Evolutionary conservation across 2,113 vertebrate species (phyloP).

Genomic region (Oncorhynchus keta): DNA sequence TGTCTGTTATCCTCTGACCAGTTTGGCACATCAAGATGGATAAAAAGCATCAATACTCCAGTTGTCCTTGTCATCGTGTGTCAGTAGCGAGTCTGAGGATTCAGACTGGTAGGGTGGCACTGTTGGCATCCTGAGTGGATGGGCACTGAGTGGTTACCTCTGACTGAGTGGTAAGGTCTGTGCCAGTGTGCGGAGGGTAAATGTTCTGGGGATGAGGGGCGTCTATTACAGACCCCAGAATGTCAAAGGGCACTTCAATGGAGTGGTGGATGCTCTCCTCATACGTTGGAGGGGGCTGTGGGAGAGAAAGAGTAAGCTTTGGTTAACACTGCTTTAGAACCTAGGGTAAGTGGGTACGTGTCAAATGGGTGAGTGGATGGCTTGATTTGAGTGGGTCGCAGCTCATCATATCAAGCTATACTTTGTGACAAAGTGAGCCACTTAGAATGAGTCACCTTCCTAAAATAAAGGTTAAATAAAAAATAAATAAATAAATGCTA

Average conservation of each 20-base stretch:
- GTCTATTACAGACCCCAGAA: slow-evolving; percentile 39
- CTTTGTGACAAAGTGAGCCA: neutral
- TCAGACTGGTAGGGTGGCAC: slow-evolving; percentile 27
- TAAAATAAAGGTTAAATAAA: no score
- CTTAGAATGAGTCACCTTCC: neutral
- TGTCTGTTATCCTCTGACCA: neutral
- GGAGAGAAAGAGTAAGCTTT: neutral
- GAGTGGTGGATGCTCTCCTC: slow-evolving; percentile 71
- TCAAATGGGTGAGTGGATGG: neutral
- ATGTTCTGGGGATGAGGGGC: slow-evolving; percentile 9
- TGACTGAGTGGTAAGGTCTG: slow-evolving; percentile 4
- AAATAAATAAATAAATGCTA: no score
- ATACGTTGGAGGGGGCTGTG: slow-evolving; percentile 73
- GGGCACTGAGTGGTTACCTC: slow-evolving; percentile 20
- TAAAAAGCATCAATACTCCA: neutral
- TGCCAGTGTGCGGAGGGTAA: neutral
- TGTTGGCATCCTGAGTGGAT: slow-evolving; percentile 11
- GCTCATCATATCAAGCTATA: no score
- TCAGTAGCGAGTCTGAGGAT: neutral
- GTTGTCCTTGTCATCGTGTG: neutral
- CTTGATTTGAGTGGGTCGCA: neutral
- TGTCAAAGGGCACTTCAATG: slow-evolving; percentile 54
- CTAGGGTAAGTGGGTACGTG: neutral
- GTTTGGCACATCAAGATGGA: neutral
- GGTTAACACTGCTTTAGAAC: neutral